These are phyloP conservation scores for Charaxes varanes DNA, from an alignment of 1,140 invertebrate species.

Conservation along the genomic window DNA sequence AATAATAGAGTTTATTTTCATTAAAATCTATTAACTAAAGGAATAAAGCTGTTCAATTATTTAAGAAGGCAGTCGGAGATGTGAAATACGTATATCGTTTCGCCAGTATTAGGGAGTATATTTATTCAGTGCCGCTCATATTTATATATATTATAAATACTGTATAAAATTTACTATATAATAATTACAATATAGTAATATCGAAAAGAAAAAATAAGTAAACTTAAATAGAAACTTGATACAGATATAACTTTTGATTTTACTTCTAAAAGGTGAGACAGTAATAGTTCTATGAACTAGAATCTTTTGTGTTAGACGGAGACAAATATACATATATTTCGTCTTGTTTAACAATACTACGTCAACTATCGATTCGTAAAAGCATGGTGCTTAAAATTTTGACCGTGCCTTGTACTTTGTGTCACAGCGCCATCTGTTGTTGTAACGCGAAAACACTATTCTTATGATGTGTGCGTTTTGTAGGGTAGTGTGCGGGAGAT, in stretches of 20 bases:
- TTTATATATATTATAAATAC: conserved; percentile 9
- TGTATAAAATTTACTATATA: not conserved
- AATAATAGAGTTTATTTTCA: conserved; percentile 23
- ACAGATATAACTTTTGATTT: not conserved
- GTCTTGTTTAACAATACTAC: conserved; percentile 25
- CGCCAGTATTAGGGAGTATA: conserved; percentile 12
- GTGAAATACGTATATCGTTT: conserved; percentile 42
- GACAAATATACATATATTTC: conserved; percentile 19
- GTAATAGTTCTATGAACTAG: conserved; percentile 1
- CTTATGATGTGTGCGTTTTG: conserved; percentile 23
- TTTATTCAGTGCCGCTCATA: not conserved
- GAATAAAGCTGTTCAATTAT: conserved; percentile 52
- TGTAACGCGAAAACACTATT: conserved; percentile 8
- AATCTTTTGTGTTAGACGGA: conserved; percentile 17
- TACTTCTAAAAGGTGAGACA: not conserved
- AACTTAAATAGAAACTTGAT: not conserved
- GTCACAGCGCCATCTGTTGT: conserved; percentile 21
- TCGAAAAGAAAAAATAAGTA: not conserved
- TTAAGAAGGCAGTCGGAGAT: conserved; percentile 31
- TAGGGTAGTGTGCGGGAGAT: conserved; percentile 29
- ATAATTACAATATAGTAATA: not conserved
- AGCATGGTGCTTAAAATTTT: conserved; percentile 19
- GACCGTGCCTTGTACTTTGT: conserved; percentile 4
- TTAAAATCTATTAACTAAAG: conserved; percentile 15
- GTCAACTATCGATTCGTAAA: conserved; percentile 21